These are phyloP conservation scores for Hirtodrosophila confusa DNA, from an alignment of 2,888 invertebrate genomes.

Conservation along the genomic window DNA sequence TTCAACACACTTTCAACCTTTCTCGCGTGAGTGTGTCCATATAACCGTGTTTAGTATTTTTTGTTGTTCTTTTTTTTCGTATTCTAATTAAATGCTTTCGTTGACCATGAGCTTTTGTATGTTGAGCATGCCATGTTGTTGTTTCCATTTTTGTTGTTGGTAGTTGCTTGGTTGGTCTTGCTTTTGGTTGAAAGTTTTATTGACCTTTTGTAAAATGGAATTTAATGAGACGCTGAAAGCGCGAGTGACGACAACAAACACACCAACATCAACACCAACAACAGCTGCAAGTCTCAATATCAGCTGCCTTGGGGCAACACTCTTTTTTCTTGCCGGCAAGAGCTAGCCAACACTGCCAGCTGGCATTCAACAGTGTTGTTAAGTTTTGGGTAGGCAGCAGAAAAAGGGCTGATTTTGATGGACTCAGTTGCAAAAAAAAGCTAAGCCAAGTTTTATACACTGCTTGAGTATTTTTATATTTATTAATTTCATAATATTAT, in stretches of 20 bases:
- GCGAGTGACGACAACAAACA: conserved; percentile 46
- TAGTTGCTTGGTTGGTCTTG: neutral
- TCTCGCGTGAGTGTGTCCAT: conserved; percentile 53
- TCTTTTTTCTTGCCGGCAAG: conserved; percentile 3
- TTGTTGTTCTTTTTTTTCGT: conserved; percentile 32
- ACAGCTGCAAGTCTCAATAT: neutral
- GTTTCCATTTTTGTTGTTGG: conserved; percentile 22
- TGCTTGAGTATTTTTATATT: no score
- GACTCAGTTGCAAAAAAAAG: no score
- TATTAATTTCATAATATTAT: no score
- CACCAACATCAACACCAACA: neutral
- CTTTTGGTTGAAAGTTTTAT: conserved; percentile 66
- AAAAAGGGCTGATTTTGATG: no score
- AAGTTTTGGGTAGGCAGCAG: no score
- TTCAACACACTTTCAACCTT: conserved; percentile 39
- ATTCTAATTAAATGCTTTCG: conserved; percentile 79
- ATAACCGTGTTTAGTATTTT: conserved; percentile 38
- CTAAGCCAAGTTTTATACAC: no score
- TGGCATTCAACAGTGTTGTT: no score
- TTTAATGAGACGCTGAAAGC: conserved; percentile 51
- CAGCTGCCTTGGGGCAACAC: conserved; percentile 20
- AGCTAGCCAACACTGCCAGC: conserved; percentile 30
- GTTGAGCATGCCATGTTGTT: conserved; percentile 32
- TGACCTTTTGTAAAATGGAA: conserved; percentile 69
- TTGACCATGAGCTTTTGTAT: conserved; percentile 73